Percentiles rank a stretch among this genome's conserved stretches.
Conservation (phyloP, 2,888 invertebrate species). For the Torymus tubicola region DNA sequence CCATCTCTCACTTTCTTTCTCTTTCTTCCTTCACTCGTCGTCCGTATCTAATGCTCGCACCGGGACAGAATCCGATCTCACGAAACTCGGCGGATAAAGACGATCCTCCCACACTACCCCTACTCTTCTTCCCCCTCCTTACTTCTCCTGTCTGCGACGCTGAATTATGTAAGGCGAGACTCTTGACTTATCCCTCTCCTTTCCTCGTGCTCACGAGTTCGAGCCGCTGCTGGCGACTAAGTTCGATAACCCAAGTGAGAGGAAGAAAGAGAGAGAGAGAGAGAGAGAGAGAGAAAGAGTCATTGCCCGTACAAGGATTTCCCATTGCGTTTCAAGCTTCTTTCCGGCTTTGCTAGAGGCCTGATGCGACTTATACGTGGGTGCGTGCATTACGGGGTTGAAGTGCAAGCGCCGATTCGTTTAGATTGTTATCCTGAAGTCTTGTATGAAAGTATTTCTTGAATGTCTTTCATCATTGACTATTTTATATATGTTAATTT, state of each 20-base stretch:
- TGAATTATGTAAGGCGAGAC: constrained; percentile 2
- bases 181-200: constrained; percentile 12
- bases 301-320: constrained; percentile 13
- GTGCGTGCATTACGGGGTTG: no score
- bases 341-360: not conserved
- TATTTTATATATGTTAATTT: no score
- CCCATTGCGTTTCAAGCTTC: constrained; percentile 18
- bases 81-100: not conserved
- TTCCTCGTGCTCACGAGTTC: not conserved
- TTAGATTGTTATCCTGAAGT: no score
- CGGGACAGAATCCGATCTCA: no score
- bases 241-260: constrained; percentile 15
- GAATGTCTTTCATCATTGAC: no score
- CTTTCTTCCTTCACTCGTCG: not conserved
- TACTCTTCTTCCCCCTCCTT: not conserved
- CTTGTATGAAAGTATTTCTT: no score
- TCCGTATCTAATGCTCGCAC: no score
- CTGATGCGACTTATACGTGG: no score
- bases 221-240: not conserved
- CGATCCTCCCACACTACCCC: not conserved
- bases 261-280: no score
- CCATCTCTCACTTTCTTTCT: not conserved
- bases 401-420: no score
- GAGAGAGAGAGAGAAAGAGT: no score
- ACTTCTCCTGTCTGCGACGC: not conserved